Base-by-base conservation (phyloP, 2,888 invertebrate genomes). In the Drosophila fulvimacula region DNA sequence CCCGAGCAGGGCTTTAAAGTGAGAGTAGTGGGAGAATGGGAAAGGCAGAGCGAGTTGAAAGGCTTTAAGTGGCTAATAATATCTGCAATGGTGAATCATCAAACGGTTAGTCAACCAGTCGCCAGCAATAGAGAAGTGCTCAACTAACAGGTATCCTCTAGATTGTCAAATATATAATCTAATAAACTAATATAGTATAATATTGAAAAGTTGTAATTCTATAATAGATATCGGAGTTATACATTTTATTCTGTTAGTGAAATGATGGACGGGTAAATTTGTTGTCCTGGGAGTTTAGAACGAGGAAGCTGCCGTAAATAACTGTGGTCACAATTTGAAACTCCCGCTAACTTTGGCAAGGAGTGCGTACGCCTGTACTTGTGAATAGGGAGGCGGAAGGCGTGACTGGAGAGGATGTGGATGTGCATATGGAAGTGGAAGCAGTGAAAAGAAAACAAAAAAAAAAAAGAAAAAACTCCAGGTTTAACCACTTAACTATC, bases 401-500 rank as follows among this genome's bases (percentile, higher is more conserved):
- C 42, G 42, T 13, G 27, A 15, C 44, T 9, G 4, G n/a, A 30
- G 30, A 32, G 17, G 30, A 46, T 2, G 30, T 10, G 30, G 24
- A 24, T 3, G 24, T 44, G 44, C n/a, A n/a, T n/a, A n/a, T n/a
- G n/a, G 10, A 46, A 27, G 3, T 30, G 48, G 48, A 42, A 42
- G 41, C 10, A 30, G 19, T 11, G 27, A 27, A 27, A 41, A 30
- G 9, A 5, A 42, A 63, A 30, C 27, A 5, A 6, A 27, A 19
- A 34, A 5, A 6, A 27, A 19, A 34, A 58, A 38, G 7, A 56
- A 56, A 36, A 46, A 42, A 19, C 34, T 34, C 41, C 55, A 34
- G 34, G 17, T 17, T 30, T 48, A 58, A 49, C 32, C 77, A 78
- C 64, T 77, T 77, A 77, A 64, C 60, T 69, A 73, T 70, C 55